These are phyloP conservation scores for Athalia rosae DNA, from an alignment of 2,888 invertebrate genomes.

Conservation along the genomic window DNA sequence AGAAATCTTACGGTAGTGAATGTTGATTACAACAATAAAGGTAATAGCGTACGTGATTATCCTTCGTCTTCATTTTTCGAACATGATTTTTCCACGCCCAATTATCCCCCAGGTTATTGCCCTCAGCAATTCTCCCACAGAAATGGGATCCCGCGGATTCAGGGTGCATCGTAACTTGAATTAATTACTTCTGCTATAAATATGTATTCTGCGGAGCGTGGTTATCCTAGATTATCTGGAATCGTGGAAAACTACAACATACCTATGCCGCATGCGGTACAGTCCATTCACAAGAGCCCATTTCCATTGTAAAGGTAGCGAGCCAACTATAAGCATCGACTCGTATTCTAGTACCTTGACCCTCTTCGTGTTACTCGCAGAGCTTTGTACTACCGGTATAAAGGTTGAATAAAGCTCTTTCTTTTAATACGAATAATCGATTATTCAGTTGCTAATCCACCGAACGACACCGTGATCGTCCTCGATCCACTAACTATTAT, in stretches of 20 bases:
- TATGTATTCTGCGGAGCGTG: too few relatives aligned
- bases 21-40: background rate
- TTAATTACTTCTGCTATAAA: background rate
- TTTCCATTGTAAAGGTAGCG: background rate
- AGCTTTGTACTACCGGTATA: too few relatives aligned
- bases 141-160: too few relatives aligned
- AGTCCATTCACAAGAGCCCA: background rate
- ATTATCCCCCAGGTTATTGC: constrained; percentile 1
- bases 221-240: constrained; percentile 22
- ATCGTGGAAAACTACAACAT: background rate
- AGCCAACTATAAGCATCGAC: background rate
- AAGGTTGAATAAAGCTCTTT: background rate
- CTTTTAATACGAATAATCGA: too few relatives aligned
- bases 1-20: constrained; percentile 32
- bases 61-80: background rate
- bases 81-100: background rate
- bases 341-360: background rate
- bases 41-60: background rate
- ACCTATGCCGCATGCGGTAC: background rate
- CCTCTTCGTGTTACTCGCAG: background rate
- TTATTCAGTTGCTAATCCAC: too few relatives aligned
- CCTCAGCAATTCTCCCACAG: too few relatives aligned
- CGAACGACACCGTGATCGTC: too few relatives aligned
- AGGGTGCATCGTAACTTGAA: background rate
- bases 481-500: too few relatives aligned